Conservation (phyloP, 2,113 vertebrate species). For the Epinephelus moara region DNA sequence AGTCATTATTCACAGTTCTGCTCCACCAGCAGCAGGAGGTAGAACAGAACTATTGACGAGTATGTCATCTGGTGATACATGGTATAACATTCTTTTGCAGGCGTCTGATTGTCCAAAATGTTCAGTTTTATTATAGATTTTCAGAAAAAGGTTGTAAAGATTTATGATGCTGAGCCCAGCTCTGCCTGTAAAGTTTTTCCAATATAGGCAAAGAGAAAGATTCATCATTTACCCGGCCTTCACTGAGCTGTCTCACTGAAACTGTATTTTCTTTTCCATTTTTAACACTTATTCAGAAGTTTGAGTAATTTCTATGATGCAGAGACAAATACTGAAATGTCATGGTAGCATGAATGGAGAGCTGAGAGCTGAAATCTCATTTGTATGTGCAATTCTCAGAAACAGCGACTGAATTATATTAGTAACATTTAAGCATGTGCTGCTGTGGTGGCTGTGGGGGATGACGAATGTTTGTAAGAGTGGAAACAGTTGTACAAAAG, state of each 20-base stretch:
- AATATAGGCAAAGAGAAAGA: background rate
- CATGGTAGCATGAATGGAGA: background rate
- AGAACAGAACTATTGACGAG: background rate
- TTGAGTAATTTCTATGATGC: background rate
- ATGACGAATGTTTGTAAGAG: background rate
- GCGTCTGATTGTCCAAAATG: background rate
- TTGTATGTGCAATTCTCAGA: background rate
- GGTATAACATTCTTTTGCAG: background rate
- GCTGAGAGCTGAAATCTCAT: background rate
- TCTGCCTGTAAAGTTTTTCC: background rate
- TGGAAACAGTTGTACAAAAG: background rate
- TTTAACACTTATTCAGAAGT: background rate
- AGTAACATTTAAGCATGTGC: background rate
- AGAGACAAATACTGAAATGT: constrained; percentile 1
- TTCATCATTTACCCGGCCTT: background rate
- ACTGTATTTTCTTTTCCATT: background rate
- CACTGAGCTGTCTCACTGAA: background rate
- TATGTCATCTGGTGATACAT: background rate
- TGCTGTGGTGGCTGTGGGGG: background rate
- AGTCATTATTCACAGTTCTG: background rate
- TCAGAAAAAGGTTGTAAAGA: background rate
- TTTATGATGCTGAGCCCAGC: background rate
- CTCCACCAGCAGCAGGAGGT: background rate
- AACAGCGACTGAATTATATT: background rate
- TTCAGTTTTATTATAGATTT: background rate